Evolutionary conservation across 2,888 invertebrate genomes (phyloP), one percentile per base, ranked within the genome.

Genomic region (Parapristionchus giblindavisi): DNA sequence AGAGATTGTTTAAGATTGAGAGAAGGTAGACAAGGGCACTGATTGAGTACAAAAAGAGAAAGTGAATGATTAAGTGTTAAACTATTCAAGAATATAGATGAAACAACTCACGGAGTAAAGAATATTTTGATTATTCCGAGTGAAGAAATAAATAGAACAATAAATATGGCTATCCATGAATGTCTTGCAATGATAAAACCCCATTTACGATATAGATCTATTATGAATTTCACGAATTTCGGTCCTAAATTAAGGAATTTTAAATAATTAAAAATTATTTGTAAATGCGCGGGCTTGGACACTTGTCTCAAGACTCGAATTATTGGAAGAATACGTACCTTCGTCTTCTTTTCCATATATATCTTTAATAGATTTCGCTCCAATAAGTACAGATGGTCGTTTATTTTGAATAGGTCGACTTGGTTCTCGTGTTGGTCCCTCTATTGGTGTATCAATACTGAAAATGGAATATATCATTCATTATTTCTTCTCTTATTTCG

Each of bases 201-300:
- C 85, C 85, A 87, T 34, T 83, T 80, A 5, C 81, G 77, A 80
- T 84, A 87, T 56, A 80, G 78, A n/a, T 79, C 77, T 65, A 87
- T 87, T 66, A 87, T 81, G 76, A 84, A 86, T n/a, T 78, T 77
- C 24, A 87, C 87, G 75, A 87, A 87, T 29, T 79, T 75, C 6
- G 86, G 85, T 2, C 82, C 85, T 81, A 58, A n/a, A 79, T 68
- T 56, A 4, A 29, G n/a, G 34, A n/a, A 60, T 36, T n/a, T 60
- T 24, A 29, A 36, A 34, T n/a, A 34, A 60, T 60, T n/a, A 36
- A 27, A 27, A 29, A 29, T 29, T 32, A 32, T 32, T 14, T n/a
- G n/a, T n/a, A n/a, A n/a, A n/a, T n/a, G n/a, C n/a, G n/a, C 8
- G 43, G 43, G 8, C 43, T 17, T 14, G 8, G 11, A 43, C 17